phyloP scores from a whole-genome alignment of 2,113 vertebrate species.

The Brienomyrus brachyistius region DNA sequence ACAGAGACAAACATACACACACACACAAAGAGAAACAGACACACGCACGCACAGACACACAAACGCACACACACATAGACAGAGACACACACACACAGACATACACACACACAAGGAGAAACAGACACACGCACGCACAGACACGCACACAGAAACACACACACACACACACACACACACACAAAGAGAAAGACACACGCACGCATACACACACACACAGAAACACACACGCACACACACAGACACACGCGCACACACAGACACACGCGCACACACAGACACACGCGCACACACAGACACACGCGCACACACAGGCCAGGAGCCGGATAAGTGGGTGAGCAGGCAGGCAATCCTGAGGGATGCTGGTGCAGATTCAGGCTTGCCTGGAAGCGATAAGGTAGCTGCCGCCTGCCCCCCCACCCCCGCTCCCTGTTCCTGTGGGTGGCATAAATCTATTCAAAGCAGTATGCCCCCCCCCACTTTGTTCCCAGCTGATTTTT shows the following conservation, averaged over 20 bases:
- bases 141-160: background rate
- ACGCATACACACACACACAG: background rate
- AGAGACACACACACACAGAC: no score
- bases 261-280: no score
- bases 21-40: background rate
- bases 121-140: background rate
- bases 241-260: background rate
- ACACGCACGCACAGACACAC: background rate
- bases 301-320: background rate
- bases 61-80: background rate
- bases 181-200: background rate
- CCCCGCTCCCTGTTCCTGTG: background rate
- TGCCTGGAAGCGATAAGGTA: background rate
- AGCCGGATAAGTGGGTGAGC: constrained; percentile 3
- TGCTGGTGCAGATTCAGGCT: background rate
- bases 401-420: background rate
- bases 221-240: no score
- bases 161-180: background rate
- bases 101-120: background rate
- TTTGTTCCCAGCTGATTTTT: background rate
- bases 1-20: background rate
- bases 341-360: background rate
- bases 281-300: no score
- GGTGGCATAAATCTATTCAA: background rate
- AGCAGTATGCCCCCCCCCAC: background rate